A percentile compares a stretch with the other conserved stretches of the same genome.
phyloP scores from a whole-genome alignment of 2,888 invertebrate species.

The Chironomus tentans region DNA sequence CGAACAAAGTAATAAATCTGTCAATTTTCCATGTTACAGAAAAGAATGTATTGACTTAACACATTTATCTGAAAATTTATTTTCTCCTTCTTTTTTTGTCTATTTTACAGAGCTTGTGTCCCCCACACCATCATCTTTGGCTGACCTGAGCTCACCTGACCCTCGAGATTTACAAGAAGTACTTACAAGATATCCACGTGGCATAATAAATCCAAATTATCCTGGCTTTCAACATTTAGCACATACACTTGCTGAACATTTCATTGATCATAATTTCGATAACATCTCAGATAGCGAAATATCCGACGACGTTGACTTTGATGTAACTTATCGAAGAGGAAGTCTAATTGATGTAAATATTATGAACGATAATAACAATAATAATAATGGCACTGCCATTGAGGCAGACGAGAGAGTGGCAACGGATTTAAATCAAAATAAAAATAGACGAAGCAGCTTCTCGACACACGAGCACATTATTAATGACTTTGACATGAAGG shows the following conservation, averaged over 20 bases:
- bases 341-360: constrained; percentile 2
- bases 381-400: constrained; percentile 2
- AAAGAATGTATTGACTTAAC: background rate
- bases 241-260: constrained; percentile 51
- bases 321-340: constrained; percentile 14
- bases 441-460: constrained; percentile 8
- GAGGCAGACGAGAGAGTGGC: background rate
- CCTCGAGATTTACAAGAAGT: constrained; percentile 30
- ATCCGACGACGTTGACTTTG: constrained; percentile 32
- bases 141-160: constrained; percentile 33
- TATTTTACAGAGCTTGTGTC: constrained; percentile 29
- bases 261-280: constrained; percentile 37
- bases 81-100: background rate
- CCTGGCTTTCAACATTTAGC: constrained; percentile 76
- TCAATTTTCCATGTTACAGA: background rate
- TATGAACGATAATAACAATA: constrained; percentile 14
- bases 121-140: constrained; percentile 29
- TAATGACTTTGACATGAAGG: constrained; percentile 1
- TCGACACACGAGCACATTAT: background rate
- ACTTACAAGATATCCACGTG: constrained; percentile 46
- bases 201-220: constrained; percentile 76
- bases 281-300: constrained; percentile 39
- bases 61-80: background rate
- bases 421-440: constrained; percentile 20
- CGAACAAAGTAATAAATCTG: background rate